Base-by-base conservation (phyloP, 2,113 vertebrate species). In the Marmota monax region DNA sequence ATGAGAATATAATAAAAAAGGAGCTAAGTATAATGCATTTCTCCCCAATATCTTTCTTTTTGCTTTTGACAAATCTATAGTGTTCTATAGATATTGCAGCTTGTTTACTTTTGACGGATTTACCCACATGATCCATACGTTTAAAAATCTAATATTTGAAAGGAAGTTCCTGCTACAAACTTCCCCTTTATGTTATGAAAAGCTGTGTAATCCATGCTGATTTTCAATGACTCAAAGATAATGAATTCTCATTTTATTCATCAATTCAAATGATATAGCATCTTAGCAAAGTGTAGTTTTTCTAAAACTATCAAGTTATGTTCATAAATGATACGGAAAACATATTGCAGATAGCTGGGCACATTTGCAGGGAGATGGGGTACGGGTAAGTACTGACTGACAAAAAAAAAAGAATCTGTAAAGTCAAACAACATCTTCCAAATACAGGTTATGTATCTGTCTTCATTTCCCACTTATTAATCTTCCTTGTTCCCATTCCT, bases 231-330 rank as follows among this genome's bases (percentile, higher is more conserved):
- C 45, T 76, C 69, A 61, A 84, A 94, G 72, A 93, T 94, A 97
- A 96, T 93, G 80, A 95, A 93, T 91, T 94, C 39, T 80, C 51
- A 1, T 97, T 95, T 98, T 96, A 97, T 95, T 96, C 92, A 87
- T 94, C 88, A 89, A 42, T 92, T 96, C 90, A 89, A 97, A 77
- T 79, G 79, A 96, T 87, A 89, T 12, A 95, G 67, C 48, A 82
- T 80, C 92, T 56, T 95, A 95, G 74, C 74, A 91, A 77, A 56
- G 65, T 56, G 29, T 37, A 53, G 27, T 89, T 95, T 91, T 93
- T 84, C 90, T 77, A 90, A 95, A 18, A 82, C 73, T 63, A 61
- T 84, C 51, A 74, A 92, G 65, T 34, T 86, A 37, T 45, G 70
- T 84, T 97, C 92, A 93, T 67, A 90, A 94, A 95, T 80, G 70